Evolutionary conservation across 2,888 invertebrate species (phyloP).

Genomic region (Protula sp.): DNA sequence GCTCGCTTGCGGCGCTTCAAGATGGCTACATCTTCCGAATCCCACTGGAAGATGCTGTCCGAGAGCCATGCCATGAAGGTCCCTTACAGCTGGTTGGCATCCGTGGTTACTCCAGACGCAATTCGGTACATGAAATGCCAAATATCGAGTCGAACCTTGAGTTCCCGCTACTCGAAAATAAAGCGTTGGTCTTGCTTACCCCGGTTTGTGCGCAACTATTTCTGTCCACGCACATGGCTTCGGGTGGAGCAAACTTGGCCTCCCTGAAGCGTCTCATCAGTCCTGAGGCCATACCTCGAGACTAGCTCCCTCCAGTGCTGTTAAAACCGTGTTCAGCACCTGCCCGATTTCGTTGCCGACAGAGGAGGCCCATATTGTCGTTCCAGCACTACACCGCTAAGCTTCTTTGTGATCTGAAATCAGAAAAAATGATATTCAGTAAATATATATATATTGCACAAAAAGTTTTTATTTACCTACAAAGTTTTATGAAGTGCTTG

Average conservation of each 20-base stretch:
- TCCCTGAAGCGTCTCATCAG: conserved; percentile 19
- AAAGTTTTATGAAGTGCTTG: too few species aligned
- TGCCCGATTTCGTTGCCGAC: too few species aligned
- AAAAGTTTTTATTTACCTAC: too few species aligned
- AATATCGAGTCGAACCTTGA: conserved; percentile 18
- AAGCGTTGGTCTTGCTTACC: background rate
- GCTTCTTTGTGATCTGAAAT: conserved; percentile 20
- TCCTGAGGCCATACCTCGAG: conserved; percentile 22
- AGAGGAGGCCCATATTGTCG: conserved; percentile 28
- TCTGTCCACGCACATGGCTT: conserved; percentile 29
- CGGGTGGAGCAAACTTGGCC: conserved; percentile 21
- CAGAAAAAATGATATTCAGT: too few species aligned
- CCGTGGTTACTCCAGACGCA: conserved; percentile 14
- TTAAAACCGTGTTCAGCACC: too few species aligned
- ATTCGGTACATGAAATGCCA: conserved; percentile 29
- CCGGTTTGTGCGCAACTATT: conserved; percentile 25
- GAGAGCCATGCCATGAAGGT: conserved; percentile 22
- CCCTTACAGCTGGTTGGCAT: conserved; percentile 22
- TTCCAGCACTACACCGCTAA: conserved; percentile 30
- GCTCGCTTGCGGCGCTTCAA: conserved; percentile 23
- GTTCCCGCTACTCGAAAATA: too few species aligned
- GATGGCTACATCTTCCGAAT: conserved; percentile 16
- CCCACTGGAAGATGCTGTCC: conserved; percentile 23
- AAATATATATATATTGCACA: too few species aligned
- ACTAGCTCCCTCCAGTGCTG: conserved; percentile 22